Base-by-base conservation (phyloP, 2,888 invertebrate species). In the Congeria kusceri region DNA sequence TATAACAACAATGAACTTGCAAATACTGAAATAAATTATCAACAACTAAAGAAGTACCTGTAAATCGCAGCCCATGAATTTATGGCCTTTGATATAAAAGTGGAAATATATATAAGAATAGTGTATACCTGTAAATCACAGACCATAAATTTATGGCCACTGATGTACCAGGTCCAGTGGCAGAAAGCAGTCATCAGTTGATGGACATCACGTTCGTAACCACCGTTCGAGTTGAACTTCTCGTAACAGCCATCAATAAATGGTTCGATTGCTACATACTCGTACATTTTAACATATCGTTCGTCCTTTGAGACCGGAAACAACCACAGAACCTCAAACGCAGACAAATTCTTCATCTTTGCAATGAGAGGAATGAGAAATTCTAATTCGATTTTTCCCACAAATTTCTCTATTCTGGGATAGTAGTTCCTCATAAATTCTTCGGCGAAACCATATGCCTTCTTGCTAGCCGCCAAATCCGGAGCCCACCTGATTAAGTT, bases 151-250 rank as follows among this genome's bases (percentile, higher is more conserved):
- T 68, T 62, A 49, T 76, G 76, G 18, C 76, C 76, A 39, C 76
- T 76, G 57, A 70, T 46, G 58, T 65, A 53, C 76, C 76, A 76
- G 20, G 76, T 76, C 76, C 76, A 76, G 44, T 76, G 76, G 29
- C 76, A 76, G 32, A 76, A 76, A 0, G 76, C 69, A 23, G 69
- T 69, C 76, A 76, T 76, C 46, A 76, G 29, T 13, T 64, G 58
- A 29, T 74, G 53, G 13, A 67, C 25, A n/a, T 64, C 57, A 15
- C 56, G n/a, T 39, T 69, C 69, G 20, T 69, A 76, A 20, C 69
- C 69, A 13, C 69, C 74, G 27, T 74, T 74, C 5, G 74, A 66
- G 58, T 74, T 74, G 46, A 74, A 74, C 27, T 74, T 74, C 11
- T 74, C 67, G 53, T 74, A 67, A 23, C 47, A 20, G n/a, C 67